Base-by-base conservation (phyloP, 2,113 vertebrate genomes). In the Poecile atricapillus region DNA sequence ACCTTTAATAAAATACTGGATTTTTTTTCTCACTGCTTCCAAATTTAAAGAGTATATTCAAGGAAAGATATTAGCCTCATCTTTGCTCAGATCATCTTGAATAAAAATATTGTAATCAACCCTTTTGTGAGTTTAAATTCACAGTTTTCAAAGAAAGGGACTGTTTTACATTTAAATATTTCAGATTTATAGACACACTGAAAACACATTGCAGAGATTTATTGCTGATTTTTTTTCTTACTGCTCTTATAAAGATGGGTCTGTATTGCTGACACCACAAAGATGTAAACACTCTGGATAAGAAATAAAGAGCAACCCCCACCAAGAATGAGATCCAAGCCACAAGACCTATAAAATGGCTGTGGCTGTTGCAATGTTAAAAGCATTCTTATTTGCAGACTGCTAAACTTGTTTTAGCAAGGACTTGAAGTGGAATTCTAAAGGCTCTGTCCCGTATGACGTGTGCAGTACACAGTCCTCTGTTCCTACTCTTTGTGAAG, bases 201-300 rank as follows among this genome's bases (percentile, higher is more conserved):
- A 92, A 88, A 94, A 96, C 92, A 97, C 88, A 94, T 94, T 97
- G 93, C 83, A 89, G 87, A 97, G 83, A 89, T 89, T 96, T 94
- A 95, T 47, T 94, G 91, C 87, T 91, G 31, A 6, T 95, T 93
- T 91, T 94, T 94, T 95, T 88, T 37, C 91, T 92, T 83, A 53
- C 52, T 92, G 62, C 77, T 92, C 58, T 83, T 93, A 93, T 79
- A 94, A 97, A 96, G 95, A 89, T 85, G 94, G 23, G 68, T 79
- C 94, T 95, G 58, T 89, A 63, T 64, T 90, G 95, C 93, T 8
- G 83, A 95, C 95, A 97, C 95, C 93, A 91, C 95, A 95, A 93
- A 94, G 93, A 96, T 96, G 96, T 97, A 97, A 97, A 96, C 88
- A 93, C 81, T 94, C 63, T 90, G 88, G 81, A 85, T 85, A 91